A percentile compares a stretch with the other conserved stretches of the same genome.
Evolutionary conservation across 2,888 invertebrate species (phyloP).

Genomic region (Endotricha flammealis): DNA sequence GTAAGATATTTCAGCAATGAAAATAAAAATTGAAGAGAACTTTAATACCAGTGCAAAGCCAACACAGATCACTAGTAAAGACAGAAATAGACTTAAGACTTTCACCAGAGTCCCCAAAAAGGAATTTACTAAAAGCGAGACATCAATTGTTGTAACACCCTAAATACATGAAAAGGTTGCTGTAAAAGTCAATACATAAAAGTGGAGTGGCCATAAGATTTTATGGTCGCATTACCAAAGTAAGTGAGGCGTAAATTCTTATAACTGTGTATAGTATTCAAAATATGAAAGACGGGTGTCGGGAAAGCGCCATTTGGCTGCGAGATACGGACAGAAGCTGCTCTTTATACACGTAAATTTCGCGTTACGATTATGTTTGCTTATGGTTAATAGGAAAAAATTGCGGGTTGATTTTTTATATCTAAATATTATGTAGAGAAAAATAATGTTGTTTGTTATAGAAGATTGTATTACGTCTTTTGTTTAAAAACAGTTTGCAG

Average conservation of each 20-base stretch:
- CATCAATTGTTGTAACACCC: conserved; percentile 8
- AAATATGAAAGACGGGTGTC: conserved; percentile 58
- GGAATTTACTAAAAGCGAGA: conserved; percentile 3
- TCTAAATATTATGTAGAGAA: no score
- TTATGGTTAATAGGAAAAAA: no score
- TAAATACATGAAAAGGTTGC: conserved; percentile 29
- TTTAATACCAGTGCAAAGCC: no score
- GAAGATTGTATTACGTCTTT: no score
- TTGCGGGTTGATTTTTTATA: no score
- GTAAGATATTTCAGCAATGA: no score
- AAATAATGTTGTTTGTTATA: no score
- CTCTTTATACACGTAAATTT: not conserved
- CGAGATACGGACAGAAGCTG: not conserved
- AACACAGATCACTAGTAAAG: no score
- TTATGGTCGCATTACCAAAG: conserved; percentile 68
- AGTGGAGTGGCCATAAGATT: conserved; percentile 72
- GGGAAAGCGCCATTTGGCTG: conserved; percentile 1
- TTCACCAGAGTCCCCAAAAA: no score
- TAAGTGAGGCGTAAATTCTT: conserved; percentile 76
- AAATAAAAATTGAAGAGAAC: no score
- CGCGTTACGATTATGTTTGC: not conserved
- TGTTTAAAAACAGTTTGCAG: no score
- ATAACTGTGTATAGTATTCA: conserved; percentile 72
- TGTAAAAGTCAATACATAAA: conserved; percentile 71
- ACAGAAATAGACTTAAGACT: no score